These are phyloP conservation scores for Schrankia costaestrigalis DNA, from an alignment of 2,888 invertebrate genomes.

Conservation along the genomic window DNA sequence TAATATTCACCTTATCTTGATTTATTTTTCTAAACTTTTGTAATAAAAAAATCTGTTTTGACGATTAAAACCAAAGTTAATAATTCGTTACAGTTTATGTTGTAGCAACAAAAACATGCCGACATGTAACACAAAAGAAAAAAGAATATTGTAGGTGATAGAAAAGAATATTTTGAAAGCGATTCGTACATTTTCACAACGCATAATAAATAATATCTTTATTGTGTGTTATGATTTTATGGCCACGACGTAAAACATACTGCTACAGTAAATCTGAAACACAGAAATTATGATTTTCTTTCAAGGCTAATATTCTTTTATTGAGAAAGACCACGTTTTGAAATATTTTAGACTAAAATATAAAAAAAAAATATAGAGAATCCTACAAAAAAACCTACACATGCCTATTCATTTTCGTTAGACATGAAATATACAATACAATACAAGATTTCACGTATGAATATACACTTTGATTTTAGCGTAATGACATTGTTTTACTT, in stretches of 20 bases:
- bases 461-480: too few species aligned
- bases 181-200: constrained; percentile 30
- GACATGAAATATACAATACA: too few species aligned
- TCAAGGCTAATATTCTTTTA: constrained; percentile 22
- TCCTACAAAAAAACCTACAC: not conserved
- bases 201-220: constrained; percentile 18
- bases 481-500: too few species aligned
- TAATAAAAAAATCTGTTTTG: too few species aligned
- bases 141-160: constrained; percentile 19
- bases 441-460: too few species aligned
- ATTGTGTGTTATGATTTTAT: constrained; percentile 20
- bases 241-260: constrained; percentile 36
- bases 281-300: constrained; percentile 59
- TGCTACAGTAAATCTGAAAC: constrained; percentile 65
- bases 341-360: not conserved
- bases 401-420: too few species aligned
- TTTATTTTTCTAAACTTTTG: too few species aligned
- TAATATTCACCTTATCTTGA: too few species aligned
- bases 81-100: constrained; percentile 1
- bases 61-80: constrained; percentile 3
- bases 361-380: not conserved
- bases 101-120: constrained; percentile 43
- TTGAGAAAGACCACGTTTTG: constrained; percentile 27
- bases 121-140: constrained; percentile 36
- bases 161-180: constrained; percentile 32